phyloP scores from a whole-genome alignment of 2,797 vertebrate genomes.

The Pogonophryne albipinna region DNA sequence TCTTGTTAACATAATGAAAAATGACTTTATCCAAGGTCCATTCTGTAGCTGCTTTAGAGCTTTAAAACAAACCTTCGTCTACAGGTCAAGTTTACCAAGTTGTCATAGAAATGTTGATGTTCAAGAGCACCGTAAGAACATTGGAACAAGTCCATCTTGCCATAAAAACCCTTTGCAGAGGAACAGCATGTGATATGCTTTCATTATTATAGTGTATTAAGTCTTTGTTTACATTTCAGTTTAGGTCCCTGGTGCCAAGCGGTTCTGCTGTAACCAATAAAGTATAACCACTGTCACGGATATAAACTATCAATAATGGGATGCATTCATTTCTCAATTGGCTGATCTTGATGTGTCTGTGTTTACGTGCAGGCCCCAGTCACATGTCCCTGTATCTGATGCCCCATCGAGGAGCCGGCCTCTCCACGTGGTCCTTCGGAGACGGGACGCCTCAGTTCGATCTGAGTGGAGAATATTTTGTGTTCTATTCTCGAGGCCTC shows the following conservation, averaged over 20 bases:
- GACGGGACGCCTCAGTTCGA: slow-evolving; percentile 88
- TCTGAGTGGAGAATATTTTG: slow-evolving; percentile 91
- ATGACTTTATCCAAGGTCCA: not conserved
- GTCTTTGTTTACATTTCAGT: not conserved
- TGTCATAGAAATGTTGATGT: slow-evolving; percentile 1
- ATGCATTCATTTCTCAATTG: not conserved
- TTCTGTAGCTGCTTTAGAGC: not conserved
- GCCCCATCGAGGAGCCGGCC: slow-evolving; percentile 82
- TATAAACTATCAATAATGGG: not conserved
- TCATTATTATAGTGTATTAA: not conserved
- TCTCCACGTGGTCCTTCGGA: slow-evolving; percentile 93
- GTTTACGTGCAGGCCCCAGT: slow-evolving; percentile 88
- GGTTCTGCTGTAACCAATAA: not conserved
- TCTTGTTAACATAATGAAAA: not conserved
- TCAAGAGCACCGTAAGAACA: not conserved
- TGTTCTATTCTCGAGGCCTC: slow-evolving; percentile 95
- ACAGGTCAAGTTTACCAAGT: not conserved
- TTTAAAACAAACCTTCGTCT: not conserved
- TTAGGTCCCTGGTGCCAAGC: not conserved
- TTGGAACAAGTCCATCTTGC: no score
- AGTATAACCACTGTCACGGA: not conserved
- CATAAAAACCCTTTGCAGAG: not conserved
- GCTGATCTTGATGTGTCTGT: not conserved
- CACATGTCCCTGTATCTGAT: slow-evolving; percentile 95
- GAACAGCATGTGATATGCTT: not conserved